A percentile compares a stretch with the other conserved stretches of the same genome.
Evolutionary conservation across 2,888 invertebrate genomes (phyloP).

Genomic region (Hemicrepidius hirtus): DNA sequence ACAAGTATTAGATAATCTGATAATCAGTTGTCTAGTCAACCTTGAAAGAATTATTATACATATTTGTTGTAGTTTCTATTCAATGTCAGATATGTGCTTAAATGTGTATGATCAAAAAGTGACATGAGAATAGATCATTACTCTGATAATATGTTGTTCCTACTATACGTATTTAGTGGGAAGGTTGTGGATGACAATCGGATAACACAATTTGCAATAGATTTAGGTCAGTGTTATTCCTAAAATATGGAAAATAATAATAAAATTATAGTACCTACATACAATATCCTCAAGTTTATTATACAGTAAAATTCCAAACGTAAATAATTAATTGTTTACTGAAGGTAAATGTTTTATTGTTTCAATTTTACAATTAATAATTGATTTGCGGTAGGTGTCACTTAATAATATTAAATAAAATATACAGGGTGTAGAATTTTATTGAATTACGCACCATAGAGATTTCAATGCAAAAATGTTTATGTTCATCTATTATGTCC

Average conservation of each 20-base stretch:
- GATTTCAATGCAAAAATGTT: no score
- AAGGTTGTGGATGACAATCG: constrained; percentile 16
- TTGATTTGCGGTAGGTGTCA: no score
- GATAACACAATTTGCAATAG: neutral
- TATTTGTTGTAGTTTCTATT: constrained; percentile 1
- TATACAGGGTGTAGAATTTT: no score
- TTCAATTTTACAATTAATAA: no score
- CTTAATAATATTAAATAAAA: no score
- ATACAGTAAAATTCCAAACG: no score
- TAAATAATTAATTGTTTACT: no score
- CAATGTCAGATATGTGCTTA: constrained; percentile 1
- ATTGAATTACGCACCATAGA: no score
- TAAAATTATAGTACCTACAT: neutral
- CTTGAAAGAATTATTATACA: neutral
- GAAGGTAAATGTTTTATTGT: no score
- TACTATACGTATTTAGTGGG: constrained; percentile 10
- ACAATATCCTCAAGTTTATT: neutral
- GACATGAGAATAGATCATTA: constrained; percentile 4
- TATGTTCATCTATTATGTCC: no score
- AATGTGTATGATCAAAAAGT: constrained; percentile 15
- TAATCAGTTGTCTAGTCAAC: neutral
- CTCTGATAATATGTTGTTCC: constrained; percentile 1
- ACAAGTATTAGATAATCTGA: no score
- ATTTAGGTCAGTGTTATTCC: constrained; percentile 16
- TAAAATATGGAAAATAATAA: neutral